Percentiles rank a stretch among this genome's conserved stretches.
Conservation (phyloP, 2,888 invertebrate genomes). For the Perizoma affinitatum region DNA sequence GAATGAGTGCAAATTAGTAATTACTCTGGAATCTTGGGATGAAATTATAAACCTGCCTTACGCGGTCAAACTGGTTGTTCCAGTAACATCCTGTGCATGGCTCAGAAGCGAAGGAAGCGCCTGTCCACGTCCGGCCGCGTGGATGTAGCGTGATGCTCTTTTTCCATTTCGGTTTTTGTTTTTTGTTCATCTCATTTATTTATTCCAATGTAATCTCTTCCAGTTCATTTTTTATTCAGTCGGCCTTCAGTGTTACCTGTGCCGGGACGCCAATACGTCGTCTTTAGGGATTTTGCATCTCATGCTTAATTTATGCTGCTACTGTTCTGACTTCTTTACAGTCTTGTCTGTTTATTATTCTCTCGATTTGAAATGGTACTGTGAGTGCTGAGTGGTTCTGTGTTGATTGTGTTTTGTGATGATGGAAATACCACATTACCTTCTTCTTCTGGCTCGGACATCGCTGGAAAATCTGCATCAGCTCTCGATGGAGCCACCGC, state of each 20-base stretch:
- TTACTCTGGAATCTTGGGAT: conserved; percentile 39
- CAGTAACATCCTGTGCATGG: conserved; percentile 71
- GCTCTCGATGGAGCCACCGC: conserved; percentile 77
- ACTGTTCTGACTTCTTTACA: conserved; percentile 11
- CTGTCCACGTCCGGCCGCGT: conserved; percentile 82
- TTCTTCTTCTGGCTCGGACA: conserved; percentile 72
- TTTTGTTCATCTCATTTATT: conserved; percentile 85
- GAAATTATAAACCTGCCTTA: conserved; percentile 27
- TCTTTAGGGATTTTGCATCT: conserved; percentile 54
- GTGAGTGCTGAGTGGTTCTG: conserved; percentile 48
- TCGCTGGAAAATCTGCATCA: conserved; percentile 64
- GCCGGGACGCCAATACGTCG: conserved; percentile 74
- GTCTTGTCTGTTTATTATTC: conserved; percentile 3
- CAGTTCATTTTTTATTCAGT: conserved; percentile 84
- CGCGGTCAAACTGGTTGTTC: conserved; percentile 52
- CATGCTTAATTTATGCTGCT: conserved; percentile 46
- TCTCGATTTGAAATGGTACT: conserved; percentile 34
- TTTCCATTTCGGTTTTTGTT: conserved; percentile 79
- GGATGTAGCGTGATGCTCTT: conserved; percentile 81
- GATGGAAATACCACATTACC: conserved; percentile 79
- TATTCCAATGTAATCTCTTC: conserved; percentile 85
- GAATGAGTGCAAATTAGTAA: conserved; percentile 39
- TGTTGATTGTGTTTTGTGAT: conserved; percentile 60
- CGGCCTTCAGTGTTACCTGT: conserved; percentile 84
- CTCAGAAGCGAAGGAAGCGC: conserved; percentile 76